Evolutionary conservation across 2,113 vertebrate genomes (phyloP).

Genomic region (Atrichornis clamosus): DNA sequence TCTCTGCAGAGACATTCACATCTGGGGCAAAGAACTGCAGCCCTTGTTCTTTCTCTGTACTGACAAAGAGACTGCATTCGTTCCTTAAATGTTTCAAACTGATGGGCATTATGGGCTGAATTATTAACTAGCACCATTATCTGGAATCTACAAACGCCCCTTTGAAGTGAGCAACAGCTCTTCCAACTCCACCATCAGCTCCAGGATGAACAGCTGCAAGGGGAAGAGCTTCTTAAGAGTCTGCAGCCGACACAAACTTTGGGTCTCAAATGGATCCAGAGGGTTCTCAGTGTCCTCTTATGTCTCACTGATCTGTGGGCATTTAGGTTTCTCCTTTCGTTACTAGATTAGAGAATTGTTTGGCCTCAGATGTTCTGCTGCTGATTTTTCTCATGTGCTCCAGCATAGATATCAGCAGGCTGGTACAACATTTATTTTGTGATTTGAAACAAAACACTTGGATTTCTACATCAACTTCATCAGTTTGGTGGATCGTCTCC

Average conservation of each 20-base stretch:
- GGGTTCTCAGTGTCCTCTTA: neutral
- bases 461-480: neutral
- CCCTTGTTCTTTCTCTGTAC: neutral
- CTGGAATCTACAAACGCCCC: neutral
- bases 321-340: neutral
- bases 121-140: slow-evolving; percentile 1
- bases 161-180: slow-evolving; percentile 10
- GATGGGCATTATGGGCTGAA: neutral
- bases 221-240: neutral
- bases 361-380: neutral
- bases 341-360: neutral
- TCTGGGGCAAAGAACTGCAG: neutral
- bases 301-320: neutral
- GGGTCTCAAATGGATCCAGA: neutral
- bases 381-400: neutral
- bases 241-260: neutral
- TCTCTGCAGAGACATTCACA: neutral
- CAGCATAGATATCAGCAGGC: neutral
- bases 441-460: neutral
- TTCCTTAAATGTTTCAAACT: neutral
- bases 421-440: neutral
- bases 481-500: neutral
- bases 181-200: neutral
- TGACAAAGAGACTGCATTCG: neutral
- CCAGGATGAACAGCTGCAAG: neutral